phyloP scores from a whole-genome alignment of 2,888 invertebrate species.

The Galeopsomyia nigrocyanea region DNA sequence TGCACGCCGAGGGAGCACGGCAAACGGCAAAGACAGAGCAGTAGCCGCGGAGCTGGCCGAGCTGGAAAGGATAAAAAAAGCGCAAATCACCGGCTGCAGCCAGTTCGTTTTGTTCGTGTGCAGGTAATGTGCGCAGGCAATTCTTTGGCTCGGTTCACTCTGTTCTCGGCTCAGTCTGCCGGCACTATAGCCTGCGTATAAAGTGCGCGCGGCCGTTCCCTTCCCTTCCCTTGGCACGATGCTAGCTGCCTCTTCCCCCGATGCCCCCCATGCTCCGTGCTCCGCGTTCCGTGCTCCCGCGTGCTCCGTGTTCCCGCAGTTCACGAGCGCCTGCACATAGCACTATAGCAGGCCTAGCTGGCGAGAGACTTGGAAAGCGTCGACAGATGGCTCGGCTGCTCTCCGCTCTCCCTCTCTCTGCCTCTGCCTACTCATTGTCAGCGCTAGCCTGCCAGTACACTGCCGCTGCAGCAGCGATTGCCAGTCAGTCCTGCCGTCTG shows the following conservation, averaged over 20 bases:
- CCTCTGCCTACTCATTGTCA: neutral
- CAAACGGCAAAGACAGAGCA: neutral
- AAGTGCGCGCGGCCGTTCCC: too few relatives aligned
- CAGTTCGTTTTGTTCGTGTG: neutral
- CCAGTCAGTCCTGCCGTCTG: conserved; percentile 16
- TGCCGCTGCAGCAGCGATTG: neutral
- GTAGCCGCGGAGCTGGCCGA: neutral
- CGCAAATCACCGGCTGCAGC: conserved; percentile 13
- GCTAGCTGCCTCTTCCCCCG: neutral
- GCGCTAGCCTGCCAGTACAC: neutral
- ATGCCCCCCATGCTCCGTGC: neutral
- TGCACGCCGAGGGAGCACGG: neutral
- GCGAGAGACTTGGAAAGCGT: conserved; percentile 35
- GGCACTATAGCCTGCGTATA: too few relatives aligned
- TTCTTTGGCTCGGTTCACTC: too few relatives aligned
- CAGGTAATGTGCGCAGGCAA: too few relatives aligned
- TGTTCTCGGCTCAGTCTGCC: too few relatives aligned
- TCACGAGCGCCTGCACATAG: neutral
- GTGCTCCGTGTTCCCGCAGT: neutral
- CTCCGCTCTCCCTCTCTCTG: conserved; percentile 19
- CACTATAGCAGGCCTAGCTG: neutral
- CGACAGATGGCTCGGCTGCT: conserved; percentile 45
- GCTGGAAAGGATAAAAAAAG: conserved; percentile 9
- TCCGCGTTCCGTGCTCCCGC: neutral
- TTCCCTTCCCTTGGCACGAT: neutral